A percentile compares a stretch with the other conserved stretches of the same genome.
Evolutionary conservation across 2,797 vertebrate genomes (phyloP).

Genomic region (Enteromius treurensis): DNA sequence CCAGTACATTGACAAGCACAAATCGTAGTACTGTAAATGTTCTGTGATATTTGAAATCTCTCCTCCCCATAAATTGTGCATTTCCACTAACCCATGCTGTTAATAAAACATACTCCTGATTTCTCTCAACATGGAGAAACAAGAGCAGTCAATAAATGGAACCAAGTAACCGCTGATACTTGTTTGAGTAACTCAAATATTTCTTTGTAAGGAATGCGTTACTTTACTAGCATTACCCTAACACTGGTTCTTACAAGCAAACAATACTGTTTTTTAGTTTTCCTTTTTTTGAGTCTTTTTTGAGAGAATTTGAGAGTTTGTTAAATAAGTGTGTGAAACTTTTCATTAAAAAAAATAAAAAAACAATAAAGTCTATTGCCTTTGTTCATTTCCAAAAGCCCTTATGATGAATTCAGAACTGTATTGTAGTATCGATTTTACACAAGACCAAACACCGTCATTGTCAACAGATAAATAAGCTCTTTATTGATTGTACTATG

Average conservation of each 20-base stretch:
- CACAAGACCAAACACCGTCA: neutral
- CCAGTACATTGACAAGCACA: no score
- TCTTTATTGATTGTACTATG: slow-evolving; percentile 5
- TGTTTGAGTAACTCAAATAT: neutral
- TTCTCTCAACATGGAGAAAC: no score
- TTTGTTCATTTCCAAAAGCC: neutral
- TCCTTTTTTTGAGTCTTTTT: neutral
- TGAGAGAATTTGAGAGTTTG: neutral
- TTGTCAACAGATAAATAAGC: neutral
- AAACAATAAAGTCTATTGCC: neutral
- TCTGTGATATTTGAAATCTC: no score
- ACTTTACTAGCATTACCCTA: neutral
- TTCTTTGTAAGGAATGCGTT: neutral
- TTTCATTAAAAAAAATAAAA: neutral
- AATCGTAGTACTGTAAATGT: no score
- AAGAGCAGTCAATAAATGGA: neutral
- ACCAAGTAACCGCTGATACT: neutral
- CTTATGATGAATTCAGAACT: neutral
- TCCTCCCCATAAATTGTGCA: no score
- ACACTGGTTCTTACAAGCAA: neutral
- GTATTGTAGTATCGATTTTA: neutral
- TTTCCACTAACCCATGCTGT: no score
- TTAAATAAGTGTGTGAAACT: neutral
- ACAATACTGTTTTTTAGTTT: neutral
- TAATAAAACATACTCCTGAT: no score